phyloP scores from a whole-genome alignment of 2,888 invertebrate genomes.

The Lucinisca nassula region DNA sequence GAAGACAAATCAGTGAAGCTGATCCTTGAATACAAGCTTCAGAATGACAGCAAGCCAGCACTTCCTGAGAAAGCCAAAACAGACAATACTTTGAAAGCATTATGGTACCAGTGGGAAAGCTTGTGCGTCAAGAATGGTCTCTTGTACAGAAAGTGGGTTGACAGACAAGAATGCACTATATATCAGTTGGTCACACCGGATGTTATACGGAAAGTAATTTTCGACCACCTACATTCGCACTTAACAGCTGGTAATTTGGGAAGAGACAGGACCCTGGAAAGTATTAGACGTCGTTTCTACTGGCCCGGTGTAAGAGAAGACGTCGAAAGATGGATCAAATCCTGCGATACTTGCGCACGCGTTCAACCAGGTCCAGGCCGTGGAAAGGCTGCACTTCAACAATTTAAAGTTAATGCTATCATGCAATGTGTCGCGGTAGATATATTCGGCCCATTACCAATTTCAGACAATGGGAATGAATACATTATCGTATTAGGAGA shows the following conservation, averaged over 20 bases:
- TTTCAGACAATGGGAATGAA: not conserved
- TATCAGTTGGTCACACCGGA: not conserved
- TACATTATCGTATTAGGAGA: not conserved
- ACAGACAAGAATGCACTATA: not conserved
- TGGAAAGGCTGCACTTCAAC: not conserved
- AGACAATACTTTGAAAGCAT: not conserved
- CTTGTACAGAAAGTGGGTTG: not conserved
- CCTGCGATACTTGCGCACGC: not conserved
- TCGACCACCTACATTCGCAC: not conserved
- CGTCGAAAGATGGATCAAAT: not conserved
- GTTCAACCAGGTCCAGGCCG: not conserved
- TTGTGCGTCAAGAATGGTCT: not conserved
- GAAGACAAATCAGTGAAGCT: not conserved
- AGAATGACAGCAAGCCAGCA: not conserved
- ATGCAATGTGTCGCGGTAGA: not conserved
- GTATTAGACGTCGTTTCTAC: not conserved
- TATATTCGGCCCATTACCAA: not conserved
- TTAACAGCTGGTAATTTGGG: not conserved
- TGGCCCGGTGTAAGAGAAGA: slow-evolving; percentile 1
- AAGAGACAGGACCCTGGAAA: not conserved
- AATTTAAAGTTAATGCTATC: not conserved
- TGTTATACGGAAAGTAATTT: not conserved
- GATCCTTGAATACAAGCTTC: not conserved
- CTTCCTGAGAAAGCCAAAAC: not conserved
- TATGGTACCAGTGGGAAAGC: not conserved